phyloP scores from a whole-genome alignment of 1,140 invertebrate genomes.

The Campoletis sonorensis region DNA sequence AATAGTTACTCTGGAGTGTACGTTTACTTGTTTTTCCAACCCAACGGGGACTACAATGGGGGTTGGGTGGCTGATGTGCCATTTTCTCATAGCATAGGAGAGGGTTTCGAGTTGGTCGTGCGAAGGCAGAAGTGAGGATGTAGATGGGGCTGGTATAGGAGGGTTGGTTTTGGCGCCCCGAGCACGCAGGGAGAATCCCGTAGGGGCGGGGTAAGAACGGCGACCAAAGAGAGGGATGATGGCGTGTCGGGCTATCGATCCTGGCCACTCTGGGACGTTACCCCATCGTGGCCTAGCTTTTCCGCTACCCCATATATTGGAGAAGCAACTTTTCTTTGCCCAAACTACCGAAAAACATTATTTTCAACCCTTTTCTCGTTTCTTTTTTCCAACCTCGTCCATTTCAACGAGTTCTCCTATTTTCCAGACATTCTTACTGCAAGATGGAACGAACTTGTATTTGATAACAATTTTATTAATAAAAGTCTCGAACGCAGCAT shows the following conservation, averaged over 20 bases:
- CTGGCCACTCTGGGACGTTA: slow-evolving; percentile 23
- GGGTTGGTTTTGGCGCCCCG: not conserved
- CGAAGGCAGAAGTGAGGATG: slow-evolving; percentile 12
- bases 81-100: not conserved
- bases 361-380: not conserved
- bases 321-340: slow-evolving; percentile 1
- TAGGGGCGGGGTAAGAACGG: not conserved
- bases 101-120: not conserved
- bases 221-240: slow-evolving; percentile 2
- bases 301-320: slow-evolving; percentile 21
- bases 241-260: slow-evolving; percentile 32
- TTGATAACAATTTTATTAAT: too few species aligned
- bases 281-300: slow-evolving; percentile 22
- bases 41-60: not conserved
- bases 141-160: not conserved
- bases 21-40: not conserved
- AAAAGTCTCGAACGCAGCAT: too few species aligned
- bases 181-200: not conserved
- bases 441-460: too few species aligned
- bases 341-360: not conserved
- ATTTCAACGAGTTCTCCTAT: too few species aligned
- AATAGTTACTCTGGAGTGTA: not conserved
- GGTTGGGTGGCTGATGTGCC: not conserved
- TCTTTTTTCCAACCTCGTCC: too few species aligned
- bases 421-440: too few species aligned